Evolutionary conservation across 2,888 invertebrate genomes (phyloP).

Genomic region (Empis livida): DNA sequence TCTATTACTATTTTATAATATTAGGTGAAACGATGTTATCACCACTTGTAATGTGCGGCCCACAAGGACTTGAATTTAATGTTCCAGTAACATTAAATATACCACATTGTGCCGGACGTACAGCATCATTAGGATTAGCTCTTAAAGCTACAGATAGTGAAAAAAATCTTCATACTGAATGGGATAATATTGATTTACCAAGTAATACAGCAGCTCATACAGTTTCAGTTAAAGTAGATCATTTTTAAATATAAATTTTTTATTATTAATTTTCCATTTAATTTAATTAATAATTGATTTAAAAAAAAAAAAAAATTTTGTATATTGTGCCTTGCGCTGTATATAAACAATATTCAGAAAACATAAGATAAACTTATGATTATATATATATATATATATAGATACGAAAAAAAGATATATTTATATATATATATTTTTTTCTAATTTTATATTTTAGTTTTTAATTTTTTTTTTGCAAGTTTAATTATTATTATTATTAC

Average conservation of each 20-base stretch:
- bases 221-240: constrained; percentile 83
- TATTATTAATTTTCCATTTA: neutral
- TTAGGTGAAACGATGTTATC: constrained; percentile 88
- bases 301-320: neutral
- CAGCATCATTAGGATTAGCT: constrained; percentile 61
- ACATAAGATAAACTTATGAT: too few species aligned
- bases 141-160: constrained; percentile 71
- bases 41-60: constrained; percentile 93
- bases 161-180: constrained; percentile 69
- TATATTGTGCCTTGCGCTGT: constrained; percentile 3
- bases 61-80: constrained; percentile 79
- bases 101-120: constrained; percentile 73
- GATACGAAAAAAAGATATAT: too few species aligned
- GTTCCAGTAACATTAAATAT: constrained; percentile 82
- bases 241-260: constrained; percentile 50
- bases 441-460: too few species aligned
- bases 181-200: constrained; percentile 75
- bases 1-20: constrained; percentile 14
- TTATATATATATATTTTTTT: too few species aligned
- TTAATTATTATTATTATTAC: too few species aligned
- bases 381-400: constrained; percentile 1
- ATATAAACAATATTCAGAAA: too few species aligned
- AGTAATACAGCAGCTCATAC: constrained; percentile 74
- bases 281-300: constrained; percentile 1
- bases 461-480: too few species aligned